Evolutionary conservation across 2,113 vertebrate genomes (phyloP).

Genomic region (Pantherophis guttatus): DNA sequence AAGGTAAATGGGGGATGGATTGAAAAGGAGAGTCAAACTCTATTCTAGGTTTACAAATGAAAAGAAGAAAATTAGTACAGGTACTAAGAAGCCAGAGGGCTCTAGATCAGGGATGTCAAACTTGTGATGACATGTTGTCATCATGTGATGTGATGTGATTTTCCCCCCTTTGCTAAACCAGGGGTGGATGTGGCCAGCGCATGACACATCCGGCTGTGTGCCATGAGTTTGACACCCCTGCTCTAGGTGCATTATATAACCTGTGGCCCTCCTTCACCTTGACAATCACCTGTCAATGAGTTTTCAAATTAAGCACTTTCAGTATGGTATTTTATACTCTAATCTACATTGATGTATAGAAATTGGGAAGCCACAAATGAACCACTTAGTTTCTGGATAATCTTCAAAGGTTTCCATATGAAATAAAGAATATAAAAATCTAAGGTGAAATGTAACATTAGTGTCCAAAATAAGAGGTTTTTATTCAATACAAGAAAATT

Average conservation of each 20-base stretch:
- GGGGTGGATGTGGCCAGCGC: too few species aligned
- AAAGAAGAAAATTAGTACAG: neutral
- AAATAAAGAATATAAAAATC: neutral
- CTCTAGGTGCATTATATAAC: neutral
- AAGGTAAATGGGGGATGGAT: neutral
- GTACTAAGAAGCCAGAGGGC: neutral
- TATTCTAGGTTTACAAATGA: neutral
- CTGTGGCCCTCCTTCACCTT: neutral
- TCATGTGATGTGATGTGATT: too few species aligned
- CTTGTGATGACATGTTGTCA: too few species aligned
- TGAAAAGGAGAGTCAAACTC: neutral
- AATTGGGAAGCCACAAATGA: neutral
- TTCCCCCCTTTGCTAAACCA: too few species aligned
- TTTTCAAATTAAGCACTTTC: neutral
- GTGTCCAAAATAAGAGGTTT: neutral
- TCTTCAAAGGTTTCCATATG: neutral
- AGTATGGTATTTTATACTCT: neutral
- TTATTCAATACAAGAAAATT: neutral
- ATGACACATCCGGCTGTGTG: too few species aligned
- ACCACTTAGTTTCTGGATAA: neutral
- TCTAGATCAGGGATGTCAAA: neutral
- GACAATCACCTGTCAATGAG: neutral
- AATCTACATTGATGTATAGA: neutral
- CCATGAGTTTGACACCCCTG: too few species aligned
- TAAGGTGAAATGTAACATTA: slow-evolving; percentile 12